Percentiles rank a stretch among this genome's conserved stretches.
Conservation (phyloP, 2,113 vertebrate genomes). For the Nematolebias whitei region DNA sequence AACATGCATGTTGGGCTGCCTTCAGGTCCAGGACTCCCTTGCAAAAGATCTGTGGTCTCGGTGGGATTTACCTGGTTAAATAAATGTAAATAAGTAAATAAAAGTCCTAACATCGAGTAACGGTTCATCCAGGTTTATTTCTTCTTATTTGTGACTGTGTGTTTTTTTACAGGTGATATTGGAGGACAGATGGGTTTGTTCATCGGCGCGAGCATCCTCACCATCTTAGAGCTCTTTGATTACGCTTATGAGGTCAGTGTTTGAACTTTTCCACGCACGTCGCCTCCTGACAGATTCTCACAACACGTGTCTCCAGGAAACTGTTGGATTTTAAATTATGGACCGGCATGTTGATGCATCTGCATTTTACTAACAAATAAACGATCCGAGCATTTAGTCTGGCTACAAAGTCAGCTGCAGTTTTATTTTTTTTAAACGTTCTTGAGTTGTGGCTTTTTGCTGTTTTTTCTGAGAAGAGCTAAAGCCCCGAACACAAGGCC, state of each 20-base stretch:
- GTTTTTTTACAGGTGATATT: slow-evolving; percentile 88
- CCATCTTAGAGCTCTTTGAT: slow-evolving; percentile 97
- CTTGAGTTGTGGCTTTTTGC: not conserved
- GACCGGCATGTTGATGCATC: not conserved
- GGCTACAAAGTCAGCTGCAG: not conserved
- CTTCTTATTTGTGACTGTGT: not conserved
- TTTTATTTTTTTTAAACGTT: not conserved
- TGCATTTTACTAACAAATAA: not conserved
- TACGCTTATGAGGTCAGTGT: slow-evolving; percentile 95
- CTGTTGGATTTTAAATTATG: not conserved
- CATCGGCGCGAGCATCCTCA: slow-evolving; percentile 98
- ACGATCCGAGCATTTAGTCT: not conserved
- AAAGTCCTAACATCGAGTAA: not conserved
- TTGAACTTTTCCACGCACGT: not conserved
- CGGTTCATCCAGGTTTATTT: not conserved
- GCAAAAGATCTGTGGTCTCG: too few relatives aligned
- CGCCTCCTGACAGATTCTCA: not conserved
- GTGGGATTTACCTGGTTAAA: too few relatives aligned
- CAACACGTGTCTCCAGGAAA: not conserved
- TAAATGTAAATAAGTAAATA: too few relatives aligned
- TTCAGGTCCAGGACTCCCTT: too few relatives aligned
- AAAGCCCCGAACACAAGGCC: not conserved
- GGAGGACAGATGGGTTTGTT: slow-evolving; percentile 99
- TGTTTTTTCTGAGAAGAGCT: too few relatives aligned
- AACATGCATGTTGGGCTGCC: too few relatives aligned